These are phyloP conservation scores for Habrosyne pyritoides DNA, from an alignment of 2,888 invertebrate species.

Conservation along the genomic window DNA sequence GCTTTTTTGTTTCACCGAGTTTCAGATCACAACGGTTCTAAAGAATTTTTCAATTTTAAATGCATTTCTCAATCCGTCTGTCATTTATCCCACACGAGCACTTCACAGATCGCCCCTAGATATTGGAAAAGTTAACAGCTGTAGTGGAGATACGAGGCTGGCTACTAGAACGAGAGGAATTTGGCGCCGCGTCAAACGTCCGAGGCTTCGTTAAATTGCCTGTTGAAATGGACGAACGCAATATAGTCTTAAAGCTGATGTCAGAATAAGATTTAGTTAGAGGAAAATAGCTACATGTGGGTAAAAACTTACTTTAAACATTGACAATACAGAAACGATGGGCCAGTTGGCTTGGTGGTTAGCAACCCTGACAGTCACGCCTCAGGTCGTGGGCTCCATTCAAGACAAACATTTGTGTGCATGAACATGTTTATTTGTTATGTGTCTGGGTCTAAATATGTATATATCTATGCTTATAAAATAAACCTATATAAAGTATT, in stretches of 20 bases:
- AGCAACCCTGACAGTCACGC: no score
- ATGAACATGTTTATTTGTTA: no score
- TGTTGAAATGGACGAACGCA: neutral
- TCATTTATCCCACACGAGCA: neutral
- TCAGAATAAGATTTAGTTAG: neutral
- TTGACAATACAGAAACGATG: no score
- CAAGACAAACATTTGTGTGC: no score
- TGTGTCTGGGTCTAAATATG: no score
- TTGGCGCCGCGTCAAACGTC: conserved; percentile 20
- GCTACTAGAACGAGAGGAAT: conserved; percentile 11
- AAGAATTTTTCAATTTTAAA: no score
- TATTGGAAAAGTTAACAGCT: conserved; percentile 36
- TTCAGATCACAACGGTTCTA: no score
- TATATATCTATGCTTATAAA: no score
- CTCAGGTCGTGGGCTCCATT: no score
- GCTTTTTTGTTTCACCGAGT: no score
- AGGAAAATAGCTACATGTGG: neutral
- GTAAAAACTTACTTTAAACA: neutral
- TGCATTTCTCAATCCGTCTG: neutral
- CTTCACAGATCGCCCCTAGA: conserved; percentile 15
- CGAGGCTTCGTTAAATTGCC: conserved; percentile 2
- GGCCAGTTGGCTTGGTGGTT: no score
- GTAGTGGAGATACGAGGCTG: conserved; percentile 16
- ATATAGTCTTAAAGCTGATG: neutral
- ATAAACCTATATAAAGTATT: no score